Evolutionary conservation across 2,113 vertebrate species (phyloP), one percentile per base, ranked within the genome.

Genomic region (Rynchops niger): DNA sequence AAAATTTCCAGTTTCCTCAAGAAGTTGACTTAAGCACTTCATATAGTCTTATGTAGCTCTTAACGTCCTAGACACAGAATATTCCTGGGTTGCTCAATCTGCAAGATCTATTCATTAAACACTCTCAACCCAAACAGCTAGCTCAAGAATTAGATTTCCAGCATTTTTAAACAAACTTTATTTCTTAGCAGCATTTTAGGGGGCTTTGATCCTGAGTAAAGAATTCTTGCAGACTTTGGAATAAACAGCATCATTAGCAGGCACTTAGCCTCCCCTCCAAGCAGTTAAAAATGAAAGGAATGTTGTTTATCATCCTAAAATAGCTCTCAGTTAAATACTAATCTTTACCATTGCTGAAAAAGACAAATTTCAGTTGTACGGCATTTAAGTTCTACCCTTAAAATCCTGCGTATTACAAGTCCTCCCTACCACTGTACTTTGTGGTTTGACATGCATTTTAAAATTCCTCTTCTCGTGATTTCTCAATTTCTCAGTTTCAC

Each of bases 241-340:
- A 73, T 70, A 94, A 96, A 91, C 27, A 82, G 9, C 5, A 50
- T 53, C 69, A 79, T 47, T 94, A 86, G 13, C 25, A 9, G 43
- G 40, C 34, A 69, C 36, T 87, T 45, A 8, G 21, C 63, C 26
- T 79, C 66, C 19, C 38, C 20, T 89, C 53, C 40, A 91, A 87
- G 66, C 34, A 89, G 73, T 80, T 70, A 69, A 95, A 90, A 95
- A 93, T 94, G 69, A 96, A 94, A 95, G 67, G 88, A 97, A 95
- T 95, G 83, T 66, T 96, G 89, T 93, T 97, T 93, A 91, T 88
- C 38, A 81, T 72, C 81, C 78, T 84, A 82, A 91, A 96, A 95
- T 79, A 97, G 58, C 66, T 88, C 83, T 69, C 70, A 58, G 84
- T 77, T 93, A 85, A 96, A 96, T 38, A 79, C 32, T 70, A 80